Percentiles rank a stretch among this genome's conserved stretches.
phyloP scores from a whole-genome alignment of 2,797 vertebrate genomes.

The Siniperca scherzeri region DNA sequence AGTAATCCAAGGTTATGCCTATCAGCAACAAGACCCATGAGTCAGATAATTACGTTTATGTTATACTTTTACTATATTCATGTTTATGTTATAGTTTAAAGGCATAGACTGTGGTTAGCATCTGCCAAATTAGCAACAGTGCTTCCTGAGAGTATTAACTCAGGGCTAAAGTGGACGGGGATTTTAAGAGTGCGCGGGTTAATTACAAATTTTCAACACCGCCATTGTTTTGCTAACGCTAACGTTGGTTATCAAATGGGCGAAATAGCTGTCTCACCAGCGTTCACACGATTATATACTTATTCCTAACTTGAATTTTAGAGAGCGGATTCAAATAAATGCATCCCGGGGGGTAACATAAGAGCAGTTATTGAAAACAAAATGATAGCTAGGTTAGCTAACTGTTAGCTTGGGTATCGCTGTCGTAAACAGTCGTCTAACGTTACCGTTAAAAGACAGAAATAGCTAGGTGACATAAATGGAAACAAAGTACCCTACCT shows the following conservation, averaged over 20 bases:
- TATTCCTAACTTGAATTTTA: neutral
- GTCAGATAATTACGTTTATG: fast-evolving
- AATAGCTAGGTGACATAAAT: constrained; percentile 23
- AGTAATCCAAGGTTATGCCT: fast-evolving
- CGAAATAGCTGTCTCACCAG: fast-evolving
- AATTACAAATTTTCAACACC: constrained; percentile 47
- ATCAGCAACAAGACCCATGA: fast-evolving
- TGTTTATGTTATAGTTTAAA: fast-evolving
- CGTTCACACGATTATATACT: neutral
- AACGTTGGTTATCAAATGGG: neutral
- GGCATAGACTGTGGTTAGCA: fast-evolving
- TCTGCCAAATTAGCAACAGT: fast-evolving
- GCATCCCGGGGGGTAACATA: fast-evolving
- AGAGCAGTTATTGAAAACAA: neutral
- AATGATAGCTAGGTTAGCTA: constrained; percentile 20
- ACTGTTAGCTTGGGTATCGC: neutral
- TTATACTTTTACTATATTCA: fast-evolving
- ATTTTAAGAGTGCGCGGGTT: constrained; percentile 39
- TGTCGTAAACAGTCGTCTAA: neutral
- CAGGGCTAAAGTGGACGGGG: fast-evolving
- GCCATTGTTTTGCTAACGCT: constrained; percentile 62
- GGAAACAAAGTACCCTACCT: constrained; percentile 47
- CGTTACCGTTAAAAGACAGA: neutral
- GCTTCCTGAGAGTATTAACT: neutral
- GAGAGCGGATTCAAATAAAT: neutral